These are phyloP conservation scores for Heteropelma amictum DNA, from an alignment of 2,888 invertebrate species.

Conservation along the genomic window DNA sequence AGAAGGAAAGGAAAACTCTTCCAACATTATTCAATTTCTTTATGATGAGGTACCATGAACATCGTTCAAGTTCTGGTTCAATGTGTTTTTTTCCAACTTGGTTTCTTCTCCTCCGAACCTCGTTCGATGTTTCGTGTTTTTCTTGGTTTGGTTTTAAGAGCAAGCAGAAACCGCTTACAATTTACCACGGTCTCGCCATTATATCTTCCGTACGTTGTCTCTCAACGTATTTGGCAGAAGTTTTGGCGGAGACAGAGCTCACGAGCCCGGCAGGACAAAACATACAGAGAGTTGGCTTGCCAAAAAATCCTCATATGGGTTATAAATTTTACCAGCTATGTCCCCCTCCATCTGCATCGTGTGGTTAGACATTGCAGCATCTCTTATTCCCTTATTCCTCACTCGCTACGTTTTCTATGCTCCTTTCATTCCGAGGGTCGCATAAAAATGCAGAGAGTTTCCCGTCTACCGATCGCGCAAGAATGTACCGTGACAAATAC, in stretches of 20 bases:
- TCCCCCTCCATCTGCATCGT: background rate
- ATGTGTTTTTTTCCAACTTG: too few species aligned
- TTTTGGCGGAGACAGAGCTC: background rate
- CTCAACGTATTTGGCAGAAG: conserved; percentile 1
- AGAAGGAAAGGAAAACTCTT: too few species aligned
- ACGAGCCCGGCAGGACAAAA: conserved; percentile 17
- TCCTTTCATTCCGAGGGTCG: background rate
- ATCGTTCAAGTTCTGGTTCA: too few species aligned
- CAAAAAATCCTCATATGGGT: conserved; percentile 16
- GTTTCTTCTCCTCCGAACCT: background rate
- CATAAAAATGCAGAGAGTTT: conserved; percentile 10
- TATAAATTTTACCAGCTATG: conserved; percentile 30
- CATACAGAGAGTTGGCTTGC: conserved; percentile 20
- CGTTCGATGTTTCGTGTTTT: background rate
- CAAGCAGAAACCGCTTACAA: conserved; percentile 26
- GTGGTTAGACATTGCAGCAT: conserved; percentile 33
- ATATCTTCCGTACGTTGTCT: conserved; percentile 4
- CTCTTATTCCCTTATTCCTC: background rate
- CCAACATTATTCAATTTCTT: too few species aligned
- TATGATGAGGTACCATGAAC: too few species aligned
- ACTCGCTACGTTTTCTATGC: background rate
- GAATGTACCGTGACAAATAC: conserved; percentile 11
- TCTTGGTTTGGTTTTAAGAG: conserved; percentile 17
- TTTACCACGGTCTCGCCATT: conserved; percentile 7
- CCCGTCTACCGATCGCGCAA: conserved; percentile 19